A percentile compares a stretch with the other conserved stretches of the same genome.
Evolutionary conservation across 2,113 vertebrate genomes (phyloP).

Genomic region (Engystomops pustulosus): DNA sequence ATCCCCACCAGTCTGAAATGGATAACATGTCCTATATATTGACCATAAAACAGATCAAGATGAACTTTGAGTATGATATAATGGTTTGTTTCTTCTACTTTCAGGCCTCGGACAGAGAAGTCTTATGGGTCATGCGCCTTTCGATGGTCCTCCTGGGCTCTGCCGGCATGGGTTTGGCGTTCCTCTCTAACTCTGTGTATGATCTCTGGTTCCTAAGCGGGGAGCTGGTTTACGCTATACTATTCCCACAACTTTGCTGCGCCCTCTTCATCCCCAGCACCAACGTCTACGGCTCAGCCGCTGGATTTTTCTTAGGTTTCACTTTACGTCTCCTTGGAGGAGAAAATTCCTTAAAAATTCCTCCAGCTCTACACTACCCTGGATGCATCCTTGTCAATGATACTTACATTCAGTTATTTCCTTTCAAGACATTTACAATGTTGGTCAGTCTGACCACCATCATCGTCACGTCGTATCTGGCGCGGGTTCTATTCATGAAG

Average conservation of each 20-base stretch:
- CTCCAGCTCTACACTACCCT: constrained; percentile 70
- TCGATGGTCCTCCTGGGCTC: constrained; percentile 77
- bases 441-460: constrained; percentile 63
- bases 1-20: too few species aligned
- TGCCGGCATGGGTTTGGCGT: constrained; percentile 72
- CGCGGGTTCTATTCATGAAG: constrained; percentile 63
- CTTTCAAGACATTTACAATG: constrained; percentile 72
- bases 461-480: constrained; percentile 65
- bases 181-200: constrained; percentile 76
- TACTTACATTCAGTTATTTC: constrained; percentile 67
- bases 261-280: constrained; percentile 75
- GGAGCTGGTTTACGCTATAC: constrained; percentile 80
- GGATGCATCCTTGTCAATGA: constrained; percentile 65
- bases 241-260: constrained; percentile 84
- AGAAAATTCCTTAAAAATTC: constrained; percentile 73
- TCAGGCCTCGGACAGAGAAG: constrained; percentile 79
- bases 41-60: not conserved
- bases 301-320: constrained; percentile 72
- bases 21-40: too few species aligned
- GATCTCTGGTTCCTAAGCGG: constrained; percentile 83
- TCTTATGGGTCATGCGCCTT: constrained; percentile 78
- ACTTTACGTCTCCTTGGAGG: constrained; percentile 76
- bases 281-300: constrained; percentile 75
- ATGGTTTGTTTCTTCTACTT: not conserved
- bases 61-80: too few species aligned